Percentiles rank a stretch among this genome's conserved stretches.
phyloP scores from a whole-genome alignment of 2,797 vertebrate genomes.

The Hydrophis major region DNA sequence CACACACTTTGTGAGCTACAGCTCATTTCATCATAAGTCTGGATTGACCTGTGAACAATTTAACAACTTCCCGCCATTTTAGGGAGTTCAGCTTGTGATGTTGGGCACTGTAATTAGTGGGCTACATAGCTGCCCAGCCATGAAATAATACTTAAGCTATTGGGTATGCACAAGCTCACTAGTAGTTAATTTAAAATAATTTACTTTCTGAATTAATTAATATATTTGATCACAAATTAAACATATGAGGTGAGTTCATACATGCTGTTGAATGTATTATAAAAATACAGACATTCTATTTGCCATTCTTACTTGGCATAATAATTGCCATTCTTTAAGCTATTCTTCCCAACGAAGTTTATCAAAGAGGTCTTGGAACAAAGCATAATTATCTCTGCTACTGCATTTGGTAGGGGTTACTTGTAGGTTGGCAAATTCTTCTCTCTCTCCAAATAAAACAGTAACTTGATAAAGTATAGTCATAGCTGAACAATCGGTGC shows the following conservation, averaged over 20 bases:
- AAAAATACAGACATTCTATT: not conserved
- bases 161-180: not conserved
- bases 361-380: not conserved
- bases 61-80: not conserved
- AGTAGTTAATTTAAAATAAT: not conserved
- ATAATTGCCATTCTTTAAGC: not conserved
- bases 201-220: not conserved
- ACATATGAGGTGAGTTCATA: not conserved
- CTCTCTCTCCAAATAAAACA: not conserved
- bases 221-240: not conserved
- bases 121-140: not conserved
- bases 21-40: not conserved
- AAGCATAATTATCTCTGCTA: not conserved
- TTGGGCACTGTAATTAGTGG: not conserved
- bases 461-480: not conserved
- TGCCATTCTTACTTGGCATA: not conserved
- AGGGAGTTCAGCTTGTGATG: not conserved
- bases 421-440: not conserved
- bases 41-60: not conserved
- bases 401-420: not conserved
- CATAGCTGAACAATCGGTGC: not conserved
- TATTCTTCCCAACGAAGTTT: not conserved
- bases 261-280: not conserved
- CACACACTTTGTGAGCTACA: not conserved
- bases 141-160: not conserved